Conservation (phyloP, 2,888 invertebrate genomes). For the Drosophila affinis region DNA sequence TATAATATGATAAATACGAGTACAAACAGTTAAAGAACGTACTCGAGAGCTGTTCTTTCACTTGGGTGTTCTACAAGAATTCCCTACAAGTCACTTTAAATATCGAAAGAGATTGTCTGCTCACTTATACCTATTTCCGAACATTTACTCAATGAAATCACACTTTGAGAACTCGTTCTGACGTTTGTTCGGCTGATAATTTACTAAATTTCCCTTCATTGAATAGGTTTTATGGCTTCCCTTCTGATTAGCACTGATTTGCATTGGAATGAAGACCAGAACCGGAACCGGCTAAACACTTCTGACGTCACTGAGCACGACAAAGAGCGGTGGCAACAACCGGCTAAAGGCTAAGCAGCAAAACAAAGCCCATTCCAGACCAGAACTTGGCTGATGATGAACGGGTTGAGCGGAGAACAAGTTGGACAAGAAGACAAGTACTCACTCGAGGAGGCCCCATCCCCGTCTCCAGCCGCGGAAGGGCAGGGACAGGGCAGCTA, state of each 20-base stretch:
- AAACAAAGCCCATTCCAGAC: constrained; percentile 24
- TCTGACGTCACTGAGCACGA: constrained; percentile 25
- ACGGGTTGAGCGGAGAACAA: constrained; percentile 43
- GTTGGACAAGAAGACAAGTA: constrained; percentile 50
- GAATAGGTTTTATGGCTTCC: constrained; percentile 16
- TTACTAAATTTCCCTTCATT: not conserved
- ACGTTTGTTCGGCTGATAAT: not conserved
- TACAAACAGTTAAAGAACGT: no score
- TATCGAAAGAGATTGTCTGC: not conserved
- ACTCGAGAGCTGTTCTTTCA: not conserved
- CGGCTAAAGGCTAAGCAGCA: constrained; percentile 34
- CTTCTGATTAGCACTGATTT: constrained; percentile 24
- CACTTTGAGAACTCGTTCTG: not conserved
- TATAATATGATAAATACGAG: no score
- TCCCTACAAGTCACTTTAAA: not conserved
- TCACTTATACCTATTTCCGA: not conserved
- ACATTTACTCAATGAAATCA: not conserved
- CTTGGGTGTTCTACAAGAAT: not conserved
- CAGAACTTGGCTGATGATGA: constrained; percentile 33
- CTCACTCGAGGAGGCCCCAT: not conserved
- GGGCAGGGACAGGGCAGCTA: constrained; percentile 2
- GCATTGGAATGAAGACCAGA: constrained; percentile 17
- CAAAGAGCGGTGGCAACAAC: constrained; percentile 22
- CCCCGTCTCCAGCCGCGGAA: not conserved
- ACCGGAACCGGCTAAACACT: constrained; percentile 34